Conservation (phyloP, 2,797 vertebrate genomes). For the Smutsia gigantea region DNA sequence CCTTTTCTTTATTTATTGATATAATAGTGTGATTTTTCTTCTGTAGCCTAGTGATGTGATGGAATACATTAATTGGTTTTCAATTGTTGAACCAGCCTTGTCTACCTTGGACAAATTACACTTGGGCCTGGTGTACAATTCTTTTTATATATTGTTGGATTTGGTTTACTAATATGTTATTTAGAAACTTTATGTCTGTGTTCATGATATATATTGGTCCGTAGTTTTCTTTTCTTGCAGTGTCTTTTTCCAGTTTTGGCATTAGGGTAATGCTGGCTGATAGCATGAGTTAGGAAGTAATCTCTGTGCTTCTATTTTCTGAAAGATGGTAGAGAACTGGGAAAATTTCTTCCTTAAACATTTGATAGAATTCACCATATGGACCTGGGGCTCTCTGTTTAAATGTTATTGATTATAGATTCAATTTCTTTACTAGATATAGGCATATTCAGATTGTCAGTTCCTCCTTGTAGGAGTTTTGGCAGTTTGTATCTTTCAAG, state of each 20-base stretch:
- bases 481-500: neutral
- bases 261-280: neutral
- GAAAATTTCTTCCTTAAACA: neutral
- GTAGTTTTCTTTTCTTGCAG: neutral
- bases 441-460: neutral
- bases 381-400: neutral
- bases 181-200: neutral
- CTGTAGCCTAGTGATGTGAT: neutral
- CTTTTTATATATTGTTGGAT: neutral
- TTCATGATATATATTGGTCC: neutral
- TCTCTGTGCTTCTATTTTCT: neutral
- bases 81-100: neutral
- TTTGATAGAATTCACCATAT: neutral
- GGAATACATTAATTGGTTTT: neutral
- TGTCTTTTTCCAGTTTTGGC: neutral
- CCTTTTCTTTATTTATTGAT: neutral
- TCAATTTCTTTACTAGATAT: neutral
- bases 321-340: neutral
- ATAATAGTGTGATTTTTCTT: neutral
- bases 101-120: neutral
- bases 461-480: neutral
- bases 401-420: neutral
- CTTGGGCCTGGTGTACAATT: neutral
- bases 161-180: neutral
- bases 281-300: neutral